Percentiles rank a stretch among this genome's conserved stretches.
Evolutionary conservation across 37 sponge, comb jelly and placozoan genomes (phyloP).

Genomic region (Ephydatia muelleri): DNA sequence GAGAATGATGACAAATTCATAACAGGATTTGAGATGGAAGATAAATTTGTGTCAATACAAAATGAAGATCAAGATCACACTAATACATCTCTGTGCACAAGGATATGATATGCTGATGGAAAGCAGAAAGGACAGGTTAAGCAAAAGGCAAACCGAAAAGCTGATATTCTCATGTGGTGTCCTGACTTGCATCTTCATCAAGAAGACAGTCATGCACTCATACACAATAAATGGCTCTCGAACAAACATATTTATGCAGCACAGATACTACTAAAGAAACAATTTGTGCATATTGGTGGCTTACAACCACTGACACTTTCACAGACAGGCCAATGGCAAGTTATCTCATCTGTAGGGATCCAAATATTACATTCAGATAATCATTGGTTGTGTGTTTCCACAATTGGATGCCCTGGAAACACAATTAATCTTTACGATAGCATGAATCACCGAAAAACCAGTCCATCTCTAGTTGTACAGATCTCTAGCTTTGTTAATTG

Average conservation of each 20-base stretch:
- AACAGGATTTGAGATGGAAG: no score
- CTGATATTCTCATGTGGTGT: not conserved
- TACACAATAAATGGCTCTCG: not conserved
- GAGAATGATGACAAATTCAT: no score
- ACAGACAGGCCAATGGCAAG: not conserved
- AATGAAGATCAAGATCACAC: no score
- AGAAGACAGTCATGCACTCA: not conserved
- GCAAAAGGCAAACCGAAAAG: no score
- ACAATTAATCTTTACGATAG: slow-evolving; percentile 18
- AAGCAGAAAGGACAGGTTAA: no score
- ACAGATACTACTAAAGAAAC: slow-evolving; percentile 13
- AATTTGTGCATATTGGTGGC: not conserved
- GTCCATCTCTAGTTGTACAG: no score
- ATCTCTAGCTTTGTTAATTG: no score
- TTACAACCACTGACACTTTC: not conserved
- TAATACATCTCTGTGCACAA: no score
- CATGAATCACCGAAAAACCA: not conserved
- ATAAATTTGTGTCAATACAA: no score
- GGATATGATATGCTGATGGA: no score
- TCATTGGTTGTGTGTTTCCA: slow-evolving; percentile 40
- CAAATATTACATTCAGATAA: not conserved
- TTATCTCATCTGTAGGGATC: not conserved
- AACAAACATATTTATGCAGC: no score
- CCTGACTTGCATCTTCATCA: not conserved
- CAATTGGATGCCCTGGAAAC: slow-evolving; percentile 9